Conservation (phyloP, 1,140 invertebrate species). For the Cydia splendana region DNA sequence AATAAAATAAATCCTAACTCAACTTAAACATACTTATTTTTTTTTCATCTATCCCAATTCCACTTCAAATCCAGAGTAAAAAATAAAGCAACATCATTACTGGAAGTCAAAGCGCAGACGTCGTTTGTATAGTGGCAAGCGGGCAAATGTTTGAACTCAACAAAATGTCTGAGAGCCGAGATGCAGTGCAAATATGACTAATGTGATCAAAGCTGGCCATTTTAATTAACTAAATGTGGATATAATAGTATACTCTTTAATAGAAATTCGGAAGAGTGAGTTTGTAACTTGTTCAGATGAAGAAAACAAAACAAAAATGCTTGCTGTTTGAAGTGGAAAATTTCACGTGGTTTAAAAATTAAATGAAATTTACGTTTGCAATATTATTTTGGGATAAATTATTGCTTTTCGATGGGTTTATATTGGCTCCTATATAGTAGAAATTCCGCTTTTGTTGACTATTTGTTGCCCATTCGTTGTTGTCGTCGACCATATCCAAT, state of each 20-base stretch:
- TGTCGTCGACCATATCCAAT: no score
- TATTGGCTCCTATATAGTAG: no score
- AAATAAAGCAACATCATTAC: constrained; percentile 17
- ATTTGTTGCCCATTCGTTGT: no score
- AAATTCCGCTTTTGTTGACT: no score
- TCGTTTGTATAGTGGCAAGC: constrained; percentile 26
- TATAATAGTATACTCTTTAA: neutral
- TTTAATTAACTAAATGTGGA: constrained; percentile 30
- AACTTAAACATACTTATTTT: neutral
- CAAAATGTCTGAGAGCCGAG: constrained; percentile 16
- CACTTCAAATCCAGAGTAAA: neutral
- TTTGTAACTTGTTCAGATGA: neutral
- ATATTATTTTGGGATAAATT: neutral
- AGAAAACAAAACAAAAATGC: neutral
- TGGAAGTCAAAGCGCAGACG: constrained; percentile 23
- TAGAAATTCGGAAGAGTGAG: neutral
- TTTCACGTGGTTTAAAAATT: neutral
- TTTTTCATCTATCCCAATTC: neutral
- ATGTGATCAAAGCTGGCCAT: constrained; percentile 27
- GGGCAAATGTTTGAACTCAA: constrained; percentile 22
- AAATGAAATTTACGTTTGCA: neutral
- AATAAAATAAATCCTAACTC: neutral
- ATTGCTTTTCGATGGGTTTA: no score
- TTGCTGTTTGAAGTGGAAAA: neutral
- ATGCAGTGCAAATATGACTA: constrained; percentile 13